Conservation (phyloP, 2,888 invertebrate species). For the Temnothorax unifasciatus region DNA sequence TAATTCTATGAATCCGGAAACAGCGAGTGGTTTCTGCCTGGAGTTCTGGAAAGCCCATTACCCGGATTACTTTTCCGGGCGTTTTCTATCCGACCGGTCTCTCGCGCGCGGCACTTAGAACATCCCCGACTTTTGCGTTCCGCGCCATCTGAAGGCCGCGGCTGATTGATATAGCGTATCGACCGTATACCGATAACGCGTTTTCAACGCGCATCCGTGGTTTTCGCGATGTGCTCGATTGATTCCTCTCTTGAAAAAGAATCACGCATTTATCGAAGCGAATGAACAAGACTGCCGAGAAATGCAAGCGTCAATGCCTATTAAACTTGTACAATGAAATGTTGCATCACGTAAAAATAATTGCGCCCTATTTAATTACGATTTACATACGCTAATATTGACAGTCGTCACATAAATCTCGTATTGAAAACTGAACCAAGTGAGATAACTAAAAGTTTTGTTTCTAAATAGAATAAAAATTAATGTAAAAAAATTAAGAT, state of each 20-base stretch:
- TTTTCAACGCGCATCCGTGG: slow-evolving; percentile 17
- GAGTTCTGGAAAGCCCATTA: slow-evolving; percentile 75
- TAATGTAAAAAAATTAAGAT: not conserved
- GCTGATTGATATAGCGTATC: slow-evolving; percentile 58
- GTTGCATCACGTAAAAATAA: not conserved
- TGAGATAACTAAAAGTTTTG: not conserved
- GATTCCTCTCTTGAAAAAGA: not conserved
- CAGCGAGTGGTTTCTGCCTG: slow-evolving; percentile 66
- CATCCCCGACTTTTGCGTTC: slow-evolving; percentile 27
- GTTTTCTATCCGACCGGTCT: slow-evolving; percentile 67
- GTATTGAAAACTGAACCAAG: not conserved
- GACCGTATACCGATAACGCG: not conserved
- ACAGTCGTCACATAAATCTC: not conserved
- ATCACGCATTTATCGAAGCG: not conserved
- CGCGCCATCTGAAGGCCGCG: slow-evolving; percentile 39
- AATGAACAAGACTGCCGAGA: not conserved
- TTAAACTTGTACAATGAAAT: not conserved
- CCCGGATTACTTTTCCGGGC: slow-evolving; percentile 77
- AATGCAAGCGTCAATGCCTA: not conserved
- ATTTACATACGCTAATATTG: not conserved
- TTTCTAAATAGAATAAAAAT: not conserved
- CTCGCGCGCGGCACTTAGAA: slow-evolving; percentile 57
- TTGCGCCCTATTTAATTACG: not conserved
- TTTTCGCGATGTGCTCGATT: slow-evolving; percentile 8
- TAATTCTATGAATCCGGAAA: slow-evolving; percentile 76